Evolutionary conservation across 2,797 vertebrate species (phyloP).

Genomic region (Falco novaeseelandiae): DNA sequence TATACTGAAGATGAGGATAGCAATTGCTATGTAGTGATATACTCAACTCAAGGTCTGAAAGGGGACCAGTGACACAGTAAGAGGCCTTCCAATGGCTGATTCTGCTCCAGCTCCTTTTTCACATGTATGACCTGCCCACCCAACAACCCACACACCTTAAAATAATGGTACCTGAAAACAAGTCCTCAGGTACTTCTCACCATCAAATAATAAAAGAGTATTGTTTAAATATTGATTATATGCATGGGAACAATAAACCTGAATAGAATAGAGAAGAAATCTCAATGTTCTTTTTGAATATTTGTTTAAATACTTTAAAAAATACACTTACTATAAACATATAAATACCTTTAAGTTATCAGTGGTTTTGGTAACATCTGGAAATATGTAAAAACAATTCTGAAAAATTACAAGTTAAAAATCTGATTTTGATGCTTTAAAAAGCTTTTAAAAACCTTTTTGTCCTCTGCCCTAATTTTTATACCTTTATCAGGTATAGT

Average conservation of each 20-base stretch:
- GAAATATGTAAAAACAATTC: background rate
- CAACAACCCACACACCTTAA: background rate
- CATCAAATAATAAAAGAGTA: background rate
- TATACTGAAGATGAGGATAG: background rate
- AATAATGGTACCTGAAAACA: background rate
- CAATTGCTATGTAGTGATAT: background rate
- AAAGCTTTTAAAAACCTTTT: background rate
- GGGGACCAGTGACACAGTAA: background rate
- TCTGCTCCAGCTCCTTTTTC: background rate
- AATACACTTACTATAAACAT: background rate
- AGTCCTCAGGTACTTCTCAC: background rate
- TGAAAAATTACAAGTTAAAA: background rate
- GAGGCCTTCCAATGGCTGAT: background rate
- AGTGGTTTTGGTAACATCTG: background rate
- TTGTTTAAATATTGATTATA: background rate
- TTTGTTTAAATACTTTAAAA: background rate
- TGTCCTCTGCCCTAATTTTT: background rate
- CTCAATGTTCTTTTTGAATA: background rate
- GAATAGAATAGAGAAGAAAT: background rate
- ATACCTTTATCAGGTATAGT: background rate
- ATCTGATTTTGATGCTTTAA: background rate
- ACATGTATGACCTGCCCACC: background rate
- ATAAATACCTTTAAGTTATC: background rate
- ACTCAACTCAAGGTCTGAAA: background rate
- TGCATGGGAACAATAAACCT: background rate